These are phyloP conservation scores for Esox niger DNA, from an alignment of 2,113 vertebrate genomes.

Conservation along the genomic window DNA sequence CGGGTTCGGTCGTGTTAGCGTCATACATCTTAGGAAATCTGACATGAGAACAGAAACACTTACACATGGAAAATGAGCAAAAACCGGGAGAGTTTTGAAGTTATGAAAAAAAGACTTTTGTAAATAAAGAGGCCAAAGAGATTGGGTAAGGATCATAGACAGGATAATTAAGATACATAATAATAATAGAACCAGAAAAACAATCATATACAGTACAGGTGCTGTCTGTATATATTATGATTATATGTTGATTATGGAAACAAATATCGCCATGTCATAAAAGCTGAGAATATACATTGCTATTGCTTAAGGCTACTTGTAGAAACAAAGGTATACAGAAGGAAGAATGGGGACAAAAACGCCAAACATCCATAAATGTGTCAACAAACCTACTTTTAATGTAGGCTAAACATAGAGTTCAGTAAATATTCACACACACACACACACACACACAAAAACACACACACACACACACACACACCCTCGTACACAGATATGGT, in stretches of 20 bases:
- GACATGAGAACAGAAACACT: no score
- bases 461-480: not conserved
- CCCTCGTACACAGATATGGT: constrained; percentile 20
- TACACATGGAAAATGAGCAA: no score
- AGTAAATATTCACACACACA: not conserved
- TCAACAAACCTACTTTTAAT: not conserved
- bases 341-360: not conserved
- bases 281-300: not conserved
- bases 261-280: not conserved
- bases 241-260: not conserved
- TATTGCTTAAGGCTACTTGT: not conserved
- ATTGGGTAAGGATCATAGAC: not conserved
- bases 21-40: no score
- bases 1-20: no score
- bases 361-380: not conserved
- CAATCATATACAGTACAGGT: no score
- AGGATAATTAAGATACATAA: not conserved
- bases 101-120: no score
- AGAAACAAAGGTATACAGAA: not conserved
- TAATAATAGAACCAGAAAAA: no score
- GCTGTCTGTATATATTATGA: no score
- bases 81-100: no score
- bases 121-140: not conserved
- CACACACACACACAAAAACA: no score
- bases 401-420: not conserved